Conservation (phyloP, 1,140 invertebrate genomes). For the Rhysida immarginata region DNA sequence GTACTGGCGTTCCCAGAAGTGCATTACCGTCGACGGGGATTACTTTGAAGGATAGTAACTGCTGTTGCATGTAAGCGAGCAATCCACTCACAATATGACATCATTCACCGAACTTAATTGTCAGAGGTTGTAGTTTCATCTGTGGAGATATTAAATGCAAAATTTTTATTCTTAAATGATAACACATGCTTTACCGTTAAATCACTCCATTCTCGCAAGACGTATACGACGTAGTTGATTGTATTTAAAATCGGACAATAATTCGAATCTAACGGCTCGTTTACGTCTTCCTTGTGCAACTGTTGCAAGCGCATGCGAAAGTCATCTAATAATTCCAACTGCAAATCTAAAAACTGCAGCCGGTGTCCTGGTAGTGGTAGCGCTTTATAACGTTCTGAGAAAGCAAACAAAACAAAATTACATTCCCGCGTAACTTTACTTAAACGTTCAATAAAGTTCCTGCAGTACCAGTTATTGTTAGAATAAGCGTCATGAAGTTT, state of each 20-base stretch:
- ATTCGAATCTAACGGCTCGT: conserved; percentile 40
- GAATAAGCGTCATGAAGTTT: conserved; percentile 48
- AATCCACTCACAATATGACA: too few species aligned
- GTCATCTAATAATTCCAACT: conserved; percentile 77
- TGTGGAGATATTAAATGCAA: background rate
- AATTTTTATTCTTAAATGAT: background rate
- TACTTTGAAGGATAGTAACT: too few species aligned
- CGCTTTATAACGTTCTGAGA: conserved; percentile 55
- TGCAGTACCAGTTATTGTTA: conserved; percentile 51
- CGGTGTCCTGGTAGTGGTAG: conserved; percentile 71
- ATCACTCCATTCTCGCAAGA: conserved; percentile 72
- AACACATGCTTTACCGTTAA: conserved; percentile 60
- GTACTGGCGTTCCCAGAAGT: too few species aligned
- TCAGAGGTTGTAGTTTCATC: too few species aligned
- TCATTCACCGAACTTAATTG: too few species aligned
- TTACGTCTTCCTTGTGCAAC: conserved; percentile 42
- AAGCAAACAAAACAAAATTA: background rate
- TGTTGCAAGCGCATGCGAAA: conserved; percentile 66
- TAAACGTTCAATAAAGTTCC: background rate
- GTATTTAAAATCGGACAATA: conserved; percentile 65
- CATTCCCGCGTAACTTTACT: background rate
- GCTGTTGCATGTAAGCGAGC: too few species aligned
- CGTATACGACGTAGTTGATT: conserved; percentile 56
- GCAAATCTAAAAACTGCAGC: conserved; percentile 71
- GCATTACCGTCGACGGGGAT: too few species aligned